A percentile compares a stretch with the other conserved stretches of the same genome.
These are phyloP conservation scores for Procambarus clarkii DNA, from an alignment of 1,140 invertebrate genomes.

Conservation along the genomic window DNA sequence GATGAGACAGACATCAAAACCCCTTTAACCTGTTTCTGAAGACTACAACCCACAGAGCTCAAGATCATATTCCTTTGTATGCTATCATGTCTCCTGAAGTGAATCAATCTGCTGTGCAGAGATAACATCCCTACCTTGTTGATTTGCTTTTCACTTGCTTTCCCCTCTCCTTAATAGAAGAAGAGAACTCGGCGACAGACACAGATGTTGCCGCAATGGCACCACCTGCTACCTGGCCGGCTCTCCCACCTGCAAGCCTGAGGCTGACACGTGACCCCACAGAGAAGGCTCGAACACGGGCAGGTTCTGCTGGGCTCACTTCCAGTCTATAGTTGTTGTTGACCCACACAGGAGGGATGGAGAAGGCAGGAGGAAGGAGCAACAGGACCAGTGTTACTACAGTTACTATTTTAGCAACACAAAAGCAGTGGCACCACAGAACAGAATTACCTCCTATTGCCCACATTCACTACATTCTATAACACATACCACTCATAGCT, in stretches of 20 bases:
- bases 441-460: slow-evolving; percentile 38
- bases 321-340: slow-evolving; percentile 57
- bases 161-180: slow-evolving; percentile 67
- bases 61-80: not conserved
- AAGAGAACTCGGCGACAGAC: slow-evolving; percentile 53
- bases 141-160: slow-evolving; percentile 71
- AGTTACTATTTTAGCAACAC: slow-evolving; percentile 41
- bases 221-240: slow-evolving; percentile 49
- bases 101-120: slow-evolving; percentile 17
- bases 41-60: not conserved
- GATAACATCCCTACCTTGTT: slow-evolving; percentile 62
- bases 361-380: slow-evolving; percentile 54
- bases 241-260: slow-evolving; percentile 61
- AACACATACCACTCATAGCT: slow-evolving; percentile 7
- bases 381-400: slow-evolving; percentile 51
- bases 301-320: slow-evolving; percentile 62
- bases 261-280: slow-evolving; percentile 71
- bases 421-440: slow-evolving; percentile 34
- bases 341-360: slow-evolving; percentile 51
- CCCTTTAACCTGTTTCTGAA: not conserved
- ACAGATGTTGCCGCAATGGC: slow-evolving; percentile 45
- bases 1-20: not conserved
- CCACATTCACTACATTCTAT: slow-evolving; percentile 20
- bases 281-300: slow-evolving; percentile 72
- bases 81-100: not conserved